Percentiles rank a stretch among this genome's conserved stretches.
Evolutionary conservation across 2,797 vertebrate genomes (phyloP).

Genomic region (Brachyalestes nurse): DNA sequence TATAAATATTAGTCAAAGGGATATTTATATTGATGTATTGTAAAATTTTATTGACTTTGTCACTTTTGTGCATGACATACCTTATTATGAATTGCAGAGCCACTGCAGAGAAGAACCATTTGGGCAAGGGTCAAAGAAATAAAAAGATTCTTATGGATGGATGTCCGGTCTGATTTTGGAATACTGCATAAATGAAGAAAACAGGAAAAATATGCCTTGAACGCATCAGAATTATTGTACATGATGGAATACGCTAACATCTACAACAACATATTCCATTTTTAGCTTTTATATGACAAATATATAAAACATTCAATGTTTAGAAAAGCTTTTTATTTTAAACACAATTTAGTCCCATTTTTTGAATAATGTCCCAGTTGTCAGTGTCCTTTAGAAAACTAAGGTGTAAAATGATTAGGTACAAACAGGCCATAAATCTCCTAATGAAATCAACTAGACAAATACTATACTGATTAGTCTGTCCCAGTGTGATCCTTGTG

Average conservation of each 20-base stretch:
- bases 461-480: conserved; percentile 65
- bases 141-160: conserved; percentile 84
- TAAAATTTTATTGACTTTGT: background rate
- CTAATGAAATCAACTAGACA: conserved; percentile 57
- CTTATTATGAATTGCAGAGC: conserved; percentile 81
- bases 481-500: conserved; percentile 66
- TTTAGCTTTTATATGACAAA: background rate
- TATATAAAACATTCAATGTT: background rate
- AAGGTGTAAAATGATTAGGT: conserved; percentile 58
- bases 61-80: conserved; percentile 56
- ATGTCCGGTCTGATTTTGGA: conserved; percentile 82
- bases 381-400: conserved; percentile 32
- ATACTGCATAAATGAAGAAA: conserved; percentile 67
- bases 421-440: conserved; percentile 67
- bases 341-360: too few species aligned
- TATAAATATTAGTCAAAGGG: background rate
- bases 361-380: background rate
- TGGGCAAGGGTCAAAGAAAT: conserved; percentile 80
- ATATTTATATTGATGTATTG: background rate
- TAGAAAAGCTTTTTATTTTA: background rate
- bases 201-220: background rate
- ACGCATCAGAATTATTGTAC: too few species aligned
- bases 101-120: conserved; percentile 82
- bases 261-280: too few species aligned
- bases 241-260: too few species aligned